Evolutionary conservation across 2,888 invertebrate genomes (phyloP).

Genomic region (Alentia gelatinosa): DNA sequence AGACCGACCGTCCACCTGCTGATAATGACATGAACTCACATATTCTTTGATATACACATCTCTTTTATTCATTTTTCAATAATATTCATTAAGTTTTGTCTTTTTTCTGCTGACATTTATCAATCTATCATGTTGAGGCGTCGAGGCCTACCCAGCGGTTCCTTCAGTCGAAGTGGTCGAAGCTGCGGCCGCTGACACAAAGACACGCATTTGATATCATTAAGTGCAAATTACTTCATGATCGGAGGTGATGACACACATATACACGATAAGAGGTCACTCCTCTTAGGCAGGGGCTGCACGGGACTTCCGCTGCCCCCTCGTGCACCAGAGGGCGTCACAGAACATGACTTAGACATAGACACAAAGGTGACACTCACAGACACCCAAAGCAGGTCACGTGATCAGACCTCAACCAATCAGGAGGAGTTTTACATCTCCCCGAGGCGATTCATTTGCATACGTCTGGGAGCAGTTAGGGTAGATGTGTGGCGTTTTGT

Average conservation of each 20-base stretch:
- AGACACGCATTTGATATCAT: neutral
- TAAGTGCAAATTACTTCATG: neutral
- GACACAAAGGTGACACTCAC: neutral
- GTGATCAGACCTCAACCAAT: neutral
- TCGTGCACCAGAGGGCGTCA: neutral
- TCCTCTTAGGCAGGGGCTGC: neutral
- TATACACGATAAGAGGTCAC: neutral
- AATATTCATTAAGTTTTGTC: neutral
- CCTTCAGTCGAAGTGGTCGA: neutral
- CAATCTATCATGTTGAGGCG: neutral
- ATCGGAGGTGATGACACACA: neutral
- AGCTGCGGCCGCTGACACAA: neutral
- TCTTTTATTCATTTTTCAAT: neutral
- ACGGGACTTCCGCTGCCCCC: neutral
- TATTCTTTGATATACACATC: neutral
- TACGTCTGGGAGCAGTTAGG: neutral
- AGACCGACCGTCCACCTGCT: too few species aligned
- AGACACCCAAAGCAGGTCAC: neutral
- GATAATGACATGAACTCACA: too few species aligned
- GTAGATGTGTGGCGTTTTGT: neutral
- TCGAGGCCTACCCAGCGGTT: neutral
- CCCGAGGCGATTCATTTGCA: neutral
- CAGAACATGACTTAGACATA: neutral
- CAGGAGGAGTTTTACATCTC: neutral
- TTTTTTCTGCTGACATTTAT: neutral